Conservation (phyloP, 2,888 invertebrate genomes). For the Drosophila putrida region DNA sequence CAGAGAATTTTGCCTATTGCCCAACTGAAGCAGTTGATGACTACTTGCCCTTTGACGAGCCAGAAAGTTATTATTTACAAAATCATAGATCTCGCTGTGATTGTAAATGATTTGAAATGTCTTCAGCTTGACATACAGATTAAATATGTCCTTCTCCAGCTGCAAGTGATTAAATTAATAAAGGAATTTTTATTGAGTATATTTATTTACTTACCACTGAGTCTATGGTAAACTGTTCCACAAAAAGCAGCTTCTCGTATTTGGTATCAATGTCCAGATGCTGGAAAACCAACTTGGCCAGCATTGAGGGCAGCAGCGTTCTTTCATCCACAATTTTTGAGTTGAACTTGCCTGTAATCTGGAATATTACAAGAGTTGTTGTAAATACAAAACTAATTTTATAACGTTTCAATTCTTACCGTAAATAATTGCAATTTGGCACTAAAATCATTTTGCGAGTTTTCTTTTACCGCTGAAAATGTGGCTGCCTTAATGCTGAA, state of each 20-base stretch:
- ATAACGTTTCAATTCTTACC: slow-evolving; percentile 83
- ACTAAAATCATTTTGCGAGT: slow-evolving; percentile 90
- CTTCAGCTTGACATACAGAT: slow-evolving; percentile 89
- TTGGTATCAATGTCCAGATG: slow-evolving; percentile 88
- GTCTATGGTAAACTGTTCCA: slow-evolving; percentile 88
- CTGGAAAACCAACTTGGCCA: slow-evolving; percentile 88
- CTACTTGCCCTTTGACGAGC: slow-evolving; percentile 82
- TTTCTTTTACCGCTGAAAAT: slow-evolving; percentile 89
- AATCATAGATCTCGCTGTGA: slow-evolving; percentile 87
- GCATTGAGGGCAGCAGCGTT: slow-evolving; percentile 87
- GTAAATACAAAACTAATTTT: too few relatives aligned
- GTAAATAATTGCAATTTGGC: slow-evolving; percentile 89
- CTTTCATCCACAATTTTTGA: slow-evolving; percentile 85
- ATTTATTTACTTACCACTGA: slow-evolving; percentile 84
- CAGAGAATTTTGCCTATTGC: slow-evolving; percentile 73
- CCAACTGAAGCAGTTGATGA: slow-evolving; percentile 70
- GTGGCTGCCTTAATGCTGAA: slow-evolving; percentile 91
- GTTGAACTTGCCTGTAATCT: slow-evolving; percentile 88
- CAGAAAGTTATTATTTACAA: slow-evolving; percentile 87
- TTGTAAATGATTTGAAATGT: slow-evolving; percentile 90
- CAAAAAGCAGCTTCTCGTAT: slow-evolving; percentile 87
- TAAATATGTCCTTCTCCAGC: slow-evolving; percentile 88
- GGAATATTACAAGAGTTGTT: slow-evolving; percentile 16
- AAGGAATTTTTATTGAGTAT: background rate
- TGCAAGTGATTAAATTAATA: slow-evolving; percentile 33